These are phyloP conservation scores for Lycopodina hypogea DNA, from an alignment of 37 sponge, comb jelly and placozoan species.

Conservation along the genomic window DNA sequence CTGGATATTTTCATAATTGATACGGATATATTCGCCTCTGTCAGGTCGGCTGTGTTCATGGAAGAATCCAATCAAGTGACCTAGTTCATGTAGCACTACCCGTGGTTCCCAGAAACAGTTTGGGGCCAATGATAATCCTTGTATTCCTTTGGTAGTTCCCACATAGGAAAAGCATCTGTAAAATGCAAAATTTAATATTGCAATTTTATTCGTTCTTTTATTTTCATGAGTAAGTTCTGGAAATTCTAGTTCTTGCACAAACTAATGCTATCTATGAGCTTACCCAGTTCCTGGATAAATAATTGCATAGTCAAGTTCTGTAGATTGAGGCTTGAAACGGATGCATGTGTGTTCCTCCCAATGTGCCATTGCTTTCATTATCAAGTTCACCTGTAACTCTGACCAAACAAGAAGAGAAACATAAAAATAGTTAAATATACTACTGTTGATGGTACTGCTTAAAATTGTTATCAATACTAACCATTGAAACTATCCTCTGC, in stretches of 20 bases:
- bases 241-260: no score
- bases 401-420: not conserved
- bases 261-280: not conserved
- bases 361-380: conserved; percentile 60
- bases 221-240: not conserved
- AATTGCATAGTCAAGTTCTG: conserved; percentile 18
- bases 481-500: conserved; percentile 25
- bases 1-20: conserved; percentile 31
- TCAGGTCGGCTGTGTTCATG: conserved; percentile 75
- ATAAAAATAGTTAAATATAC: no score
- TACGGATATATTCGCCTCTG: conserved; percentile 46
- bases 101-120: conserved; percentile 8
- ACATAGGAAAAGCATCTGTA: conserved; percentile 29
- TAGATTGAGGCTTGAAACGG: conserved; percentile 34
- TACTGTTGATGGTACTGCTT: not conserved
- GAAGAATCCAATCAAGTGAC: conserved; percentile 66
- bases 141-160: not conserved
- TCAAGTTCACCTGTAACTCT: conserved; percentile 34
- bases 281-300: conserved; percentile 1
- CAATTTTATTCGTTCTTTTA: not conserved
- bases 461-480: not conserved
- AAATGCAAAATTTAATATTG: not conserved
- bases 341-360: conserved; percentile 80
- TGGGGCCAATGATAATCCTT: conserved; percentile 24
- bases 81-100: conserved; percentile 60